Conservation (phyloP, 2,113 vertebrate species). For the Pterophyllum scalare region DNA sequence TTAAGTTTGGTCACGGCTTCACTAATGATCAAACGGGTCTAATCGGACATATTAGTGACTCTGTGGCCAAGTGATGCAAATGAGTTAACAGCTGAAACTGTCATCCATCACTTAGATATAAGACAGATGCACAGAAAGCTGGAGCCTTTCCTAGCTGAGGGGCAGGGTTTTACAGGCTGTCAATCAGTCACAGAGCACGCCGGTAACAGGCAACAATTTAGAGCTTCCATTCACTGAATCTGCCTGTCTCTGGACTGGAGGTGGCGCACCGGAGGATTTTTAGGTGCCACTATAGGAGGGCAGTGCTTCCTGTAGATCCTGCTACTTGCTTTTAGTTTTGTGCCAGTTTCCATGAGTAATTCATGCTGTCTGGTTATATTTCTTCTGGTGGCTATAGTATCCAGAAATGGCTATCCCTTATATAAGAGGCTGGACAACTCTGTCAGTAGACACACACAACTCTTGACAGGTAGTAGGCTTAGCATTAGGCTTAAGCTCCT, state of each 20-base stretch:
- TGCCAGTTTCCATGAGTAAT: not conserved
- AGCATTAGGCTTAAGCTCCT: conserved; percentile 76
- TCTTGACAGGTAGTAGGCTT: conserved; percentile 80
- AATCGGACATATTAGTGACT: not conserved
- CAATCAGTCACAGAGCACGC: not conserved
- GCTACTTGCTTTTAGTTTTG: not conserved
- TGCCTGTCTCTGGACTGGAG: not conserved
- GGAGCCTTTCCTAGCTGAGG: too few species aligned
- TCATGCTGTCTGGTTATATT: conserved; percentile 1
- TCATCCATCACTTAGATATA: not conserved
- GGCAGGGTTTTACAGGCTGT: not conserved
- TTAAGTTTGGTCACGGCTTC: not conserved
- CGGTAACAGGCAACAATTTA: not conserved
- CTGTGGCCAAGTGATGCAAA: not conserved
- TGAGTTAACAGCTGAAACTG: not conserved
- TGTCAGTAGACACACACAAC: conserved; percentile 70
- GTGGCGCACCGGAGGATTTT: not conserved
- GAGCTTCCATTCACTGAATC: not conserved
- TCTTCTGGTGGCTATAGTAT: not conserved
- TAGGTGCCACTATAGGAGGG: not conserved
- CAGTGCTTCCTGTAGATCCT: not conserved
- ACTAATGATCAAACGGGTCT: not conserved
- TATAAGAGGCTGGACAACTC: conserved; percentile 44
- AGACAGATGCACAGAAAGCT: not conserved
- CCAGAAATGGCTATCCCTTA: conserved; percentile 57